A percentile compares a stretch with the other conserved stretches of the same genome.
Evolutionary conservation across 1,140 invertebrate genomes (phyloP).

Genomic region (Arion vulgaris): DNA sequence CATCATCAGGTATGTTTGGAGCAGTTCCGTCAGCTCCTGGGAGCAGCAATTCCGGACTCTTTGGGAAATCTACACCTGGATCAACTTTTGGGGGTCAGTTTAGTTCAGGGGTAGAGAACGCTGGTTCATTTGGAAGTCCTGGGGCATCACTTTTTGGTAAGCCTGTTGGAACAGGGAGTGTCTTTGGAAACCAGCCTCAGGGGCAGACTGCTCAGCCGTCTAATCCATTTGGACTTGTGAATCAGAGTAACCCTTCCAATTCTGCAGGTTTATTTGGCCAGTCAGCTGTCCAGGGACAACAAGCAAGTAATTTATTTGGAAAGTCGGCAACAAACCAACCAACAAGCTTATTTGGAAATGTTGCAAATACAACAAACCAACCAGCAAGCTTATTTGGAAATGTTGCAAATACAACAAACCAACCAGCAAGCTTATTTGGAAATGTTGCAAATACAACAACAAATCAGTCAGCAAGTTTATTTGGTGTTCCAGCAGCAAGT

Average conservation of each 20-base stretch:
- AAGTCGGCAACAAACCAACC: not conserved
- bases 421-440: not conserved
- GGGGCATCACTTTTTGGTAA: not conserved
- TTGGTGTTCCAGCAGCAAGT: not conserved
- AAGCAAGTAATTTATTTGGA: not conserved
- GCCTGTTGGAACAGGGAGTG: not conserved
- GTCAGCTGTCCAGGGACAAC: not conserved
- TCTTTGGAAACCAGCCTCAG: constrained; percentile 6
- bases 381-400: not conserved
- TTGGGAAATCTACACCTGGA: not conserved
- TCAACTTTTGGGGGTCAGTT: not conserved
- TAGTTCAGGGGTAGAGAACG: not conserved
- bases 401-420: not conserved
- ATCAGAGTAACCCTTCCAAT: not conserved
- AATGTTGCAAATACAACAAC: not conserved
- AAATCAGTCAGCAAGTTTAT: not conserved
- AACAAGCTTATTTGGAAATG: no score
- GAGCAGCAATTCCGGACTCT: not conserved
- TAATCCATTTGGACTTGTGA: not conserved
- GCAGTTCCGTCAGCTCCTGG: not conserved
- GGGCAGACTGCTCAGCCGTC: not conserved
- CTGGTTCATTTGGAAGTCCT: not conserved
- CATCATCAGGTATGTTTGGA: not conserved
- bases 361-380: no score
- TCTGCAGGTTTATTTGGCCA: not conserved